phyloP scores from a whole-genome alignment of 2,113 vertebrate genomes.

The Xiphophorus maculatus region DNA sequence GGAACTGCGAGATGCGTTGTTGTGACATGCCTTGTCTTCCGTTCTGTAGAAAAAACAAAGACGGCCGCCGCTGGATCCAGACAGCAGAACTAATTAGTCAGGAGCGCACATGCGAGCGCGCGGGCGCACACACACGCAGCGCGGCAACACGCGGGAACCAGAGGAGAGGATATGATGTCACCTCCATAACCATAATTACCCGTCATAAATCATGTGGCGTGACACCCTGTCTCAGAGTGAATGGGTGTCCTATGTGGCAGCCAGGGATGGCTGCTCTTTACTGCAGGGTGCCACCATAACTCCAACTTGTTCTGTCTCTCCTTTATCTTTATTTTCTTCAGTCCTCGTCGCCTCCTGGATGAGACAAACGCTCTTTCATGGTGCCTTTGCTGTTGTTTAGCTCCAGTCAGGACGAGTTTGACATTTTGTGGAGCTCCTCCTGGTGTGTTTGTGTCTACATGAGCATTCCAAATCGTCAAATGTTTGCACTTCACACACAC shows the following conservation, averaged over 20 bases:
- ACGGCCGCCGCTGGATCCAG: slow-evolving; percentile 76
- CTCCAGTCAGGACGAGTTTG: slow-evolving; percentile 23
- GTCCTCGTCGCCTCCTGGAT: slow-evolving; percentile 28
- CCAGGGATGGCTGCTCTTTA: slow-evolving; percentile 71
- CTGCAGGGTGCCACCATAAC: slow-evolving; percentile 53
- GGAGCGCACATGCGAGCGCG: slow-evolving; percentile 46
- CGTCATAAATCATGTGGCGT: slow-evolving; percentile 82
- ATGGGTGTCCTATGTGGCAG: slow-evolving; percentile 75
- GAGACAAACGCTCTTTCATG: slow-evolving; percentile 55
- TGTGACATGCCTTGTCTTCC: slow-evolving; percentile 79
- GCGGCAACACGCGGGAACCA: slow-evolving; percentile 55
- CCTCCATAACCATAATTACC: slow-evolving; percentile 82
- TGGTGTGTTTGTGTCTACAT: slow-evolving; percentile 1
- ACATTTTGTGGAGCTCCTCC: slow-evolving; percentile 6
- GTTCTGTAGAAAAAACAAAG: slow-evolving; percentile 73
- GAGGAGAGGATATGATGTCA: slow-evolving; percentile 79
- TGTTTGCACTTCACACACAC: background rate
- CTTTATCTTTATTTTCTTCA: slow-evolving; percentile 36
- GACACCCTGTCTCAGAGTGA: slow-evolving; percentile 72
- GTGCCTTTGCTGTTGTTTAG: slow-evolving; percentile 43
- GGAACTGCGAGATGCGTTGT: slow-evolving; percentile 75
- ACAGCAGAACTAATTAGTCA: slow-evolving; percentile 83
- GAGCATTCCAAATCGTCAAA: background rate
- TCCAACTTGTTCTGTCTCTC: slow-evolving; percentile 14
- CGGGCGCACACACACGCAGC: slow-evolving; percentile 29